Base-by-base conservation (phyloP, 2,888 invertebrate genomes). In the Lasioglossum marginatum region DNA sequence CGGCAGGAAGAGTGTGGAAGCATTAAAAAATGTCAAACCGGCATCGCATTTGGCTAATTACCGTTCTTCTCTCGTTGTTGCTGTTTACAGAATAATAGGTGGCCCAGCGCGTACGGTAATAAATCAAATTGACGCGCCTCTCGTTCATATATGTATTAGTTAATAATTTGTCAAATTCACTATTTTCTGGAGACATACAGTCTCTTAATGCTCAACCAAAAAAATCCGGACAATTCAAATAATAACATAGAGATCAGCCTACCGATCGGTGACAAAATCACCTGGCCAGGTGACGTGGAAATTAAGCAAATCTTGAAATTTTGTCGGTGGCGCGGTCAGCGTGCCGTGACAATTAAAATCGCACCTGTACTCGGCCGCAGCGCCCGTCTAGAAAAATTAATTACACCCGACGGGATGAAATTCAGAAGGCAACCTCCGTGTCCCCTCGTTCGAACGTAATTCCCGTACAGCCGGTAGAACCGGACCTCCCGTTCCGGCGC, bases 21-120 rank as follows among this genome's bases (percentile, higher is more conserved):
- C 81, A 77, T 85, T 86, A 23, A 82, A 86, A 87, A 86, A 77
- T n/a, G 72, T 82, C 76, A 79, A 87, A 81, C 82, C 77, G 52
- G 81, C 86, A 77, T 85, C 85, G 81, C 77, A 74, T 79, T 80
- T 66, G 74, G 76, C 77, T 85, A 85, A 85, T 85, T 85, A 85
- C 72, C 85, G 74, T 85, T 77, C 76, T 75, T 68, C 57, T 43
- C 68, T 14, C 79, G 66, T 80, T 70, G 48, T 52, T 77, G 77
- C 72, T 37, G 48, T 80, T 85, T 73, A 34, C 60, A 43, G 80
- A 77, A 80, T 77, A 80, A 84, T 23, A 52, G 23, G 68, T 76
- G 79, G 76, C 52, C 43, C 76, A 27, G 10, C 68, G 71, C 14
- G 31, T 16, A 40, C 60, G 73, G 60, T 60, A 40, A 10, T 16